These are phyloP conservation scores for Lissocephala sabroskyi DNA, from an alignment of 2,888 invertebrate species.

Conservation along the genomic window DNA sequence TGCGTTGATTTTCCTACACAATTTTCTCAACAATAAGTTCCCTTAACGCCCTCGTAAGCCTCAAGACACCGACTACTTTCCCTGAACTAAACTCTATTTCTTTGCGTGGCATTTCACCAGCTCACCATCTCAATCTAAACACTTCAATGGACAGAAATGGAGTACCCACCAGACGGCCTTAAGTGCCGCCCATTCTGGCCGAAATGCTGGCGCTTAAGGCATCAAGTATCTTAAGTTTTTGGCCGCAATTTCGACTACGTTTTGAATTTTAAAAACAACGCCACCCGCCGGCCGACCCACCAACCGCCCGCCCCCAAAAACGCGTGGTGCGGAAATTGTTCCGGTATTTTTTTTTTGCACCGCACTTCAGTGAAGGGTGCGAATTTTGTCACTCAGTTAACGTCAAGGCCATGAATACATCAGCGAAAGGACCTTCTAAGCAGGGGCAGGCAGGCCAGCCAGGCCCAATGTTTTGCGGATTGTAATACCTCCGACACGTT, in stretches of 20 bases:
- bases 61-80: too few species aligned
- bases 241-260: not conserved
- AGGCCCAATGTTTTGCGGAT: slow-evolving; percentile 14
- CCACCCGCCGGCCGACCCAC: slow-evolving; percentile 6
- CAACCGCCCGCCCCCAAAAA: too few species aligned
- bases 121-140: too few species aligned
- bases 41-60: too few species aligned
- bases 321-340: slow-evolving; percentile 48
- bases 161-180: not conserved
- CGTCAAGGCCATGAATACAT: slow-evolving; percentile 61
- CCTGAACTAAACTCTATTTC: too few species aligned
- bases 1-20: too few species aligned
- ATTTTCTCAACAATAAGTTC: too few species aligned
- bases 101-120: too few species aligned
- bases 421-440: slow-evolving; percentile 19
- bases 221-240: slow-evolving; percentile 37
- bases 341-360: slow-evolving; percentile 8
- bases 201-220: slow-evolving; percentile 21
- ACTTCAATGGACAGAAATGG: too few species aligned
- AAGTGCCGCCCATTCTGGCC: slow-evolving; percentile 15
- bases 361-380: slow-evolving; percentile 54
- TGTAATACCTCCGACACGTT: slow-evolving; percentile 13
- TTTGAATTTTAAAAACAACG: not conserved
- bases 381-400: slow-evolving; percentile 65
- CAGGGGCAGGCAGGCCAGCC: not conserved